Evolutionary conservation across 2,113 vertebrate genomes (phyloP).

Genomic region (Manacus vitellinus): DNA sequence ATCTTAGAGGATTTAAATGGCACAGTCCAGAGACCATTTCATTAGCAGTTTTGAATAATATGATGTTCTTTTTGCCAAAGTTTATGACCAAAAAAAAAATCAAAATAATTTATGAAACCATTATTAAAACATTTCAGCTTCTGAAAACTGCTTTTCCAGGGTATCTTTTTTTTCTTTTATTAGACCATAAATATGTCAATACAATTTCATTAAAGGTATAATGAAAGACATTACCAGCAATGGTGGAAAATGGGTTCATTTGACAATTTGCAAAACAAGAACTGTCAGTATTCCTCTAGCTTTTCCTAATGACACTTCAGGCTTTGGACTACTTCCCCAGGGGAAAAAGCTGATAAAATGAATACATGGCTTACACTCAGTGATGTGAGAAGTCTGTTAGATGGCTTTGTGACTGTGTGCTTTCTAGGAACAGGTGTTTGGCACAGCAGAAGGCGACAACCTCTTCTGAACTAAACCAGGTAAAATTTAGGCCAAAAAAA

Average conservation of each 20-base stretch:
- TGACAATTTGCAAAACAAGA: neutral
- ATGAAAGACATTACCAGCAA: slow-evolving; percentile 24
- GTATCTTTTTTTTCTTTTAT: neutral
- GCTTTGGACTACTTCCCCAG: neutral
- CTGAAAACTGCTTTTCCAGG: neutral
- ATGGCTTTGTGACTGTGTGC: neutral
- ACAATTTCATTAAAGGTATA: slow-evolving; percentile 31
- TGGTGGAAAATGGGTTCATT: neutral
- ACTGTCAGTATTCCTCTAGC: neutral
- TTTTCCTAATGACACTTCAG: neutral
- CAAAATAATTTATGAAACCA: slow-evolving; percentile 7
- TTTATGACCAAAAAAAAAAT: neutral
- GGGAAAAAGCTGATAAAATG: neutral
- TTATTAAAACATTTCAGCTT: slow-evolving; percentile 19
- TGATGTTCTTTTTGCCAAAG: neutral
- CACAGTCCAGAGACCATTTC: slow-evolving; percentile 19
- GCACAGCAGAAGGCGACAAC: neutral
- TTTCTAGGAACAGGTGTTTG: neutral
- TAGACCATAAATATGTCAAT: slow-evolving; percentile 26
- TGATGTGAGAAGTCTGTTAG: neutral
- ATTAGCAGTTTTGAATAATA: neutral
- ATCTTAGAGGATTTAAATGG: neutral
- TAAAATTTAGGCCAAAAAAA: neutral
- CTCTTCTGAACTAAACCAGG: neutral
- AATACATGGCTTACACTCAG: neutral